Evolutionary conservation across 2,888 invertebrate species (phyloP).

Genomic region (Eulithis testata): DNA sequence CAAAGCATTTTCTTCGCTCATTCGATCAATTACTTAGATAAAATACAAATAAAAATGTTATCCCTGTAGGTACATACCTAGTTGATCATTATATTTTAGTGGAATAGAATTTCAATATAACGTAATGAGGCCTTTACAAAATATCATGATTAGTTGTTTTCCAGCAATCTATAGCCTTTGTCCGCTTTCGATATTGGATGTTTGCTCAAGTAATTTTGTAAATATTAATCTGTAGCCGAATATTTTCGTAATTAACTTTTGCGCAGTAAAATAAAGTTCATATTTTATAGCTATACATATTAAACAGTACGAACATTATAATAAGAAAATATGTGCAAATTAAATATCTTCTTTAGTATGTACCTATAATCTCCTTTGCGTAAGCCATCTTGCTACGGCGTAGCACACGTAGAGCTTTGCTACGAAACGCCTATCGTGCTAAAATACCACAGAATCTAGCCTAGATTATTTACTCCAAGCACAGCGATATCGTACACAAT

Average conservation of each 20-base stretch:
- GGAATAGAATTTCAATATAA: not conserved
- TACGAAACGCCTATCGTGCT: constrained; percentile 4
- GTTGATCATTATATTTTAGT: no score
- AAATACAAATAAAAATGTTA: no score
- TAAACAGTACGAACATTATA: not conserved
- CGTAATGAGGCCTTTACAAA: constrained; percentile 4
- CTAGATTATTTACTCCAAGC: constrained; percentile 3
- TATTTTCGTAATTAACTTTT: constrained; percentile 5
- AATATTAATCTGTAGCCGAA: not conserved
- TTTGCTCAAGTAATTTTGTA: constrained; percentile 11
- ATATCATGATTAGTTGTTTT: constrained; percentile 7
- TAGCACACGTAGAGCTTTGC: constrained; percentile 15
- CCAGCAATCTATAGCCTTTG: constrained; percentile 8
- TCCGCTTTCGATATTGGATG: not conserved
- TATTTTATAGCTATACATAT: not conserved
- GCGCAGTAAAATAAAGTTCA: not conserved
- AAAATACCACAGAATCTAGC: constrained; percentile 9
- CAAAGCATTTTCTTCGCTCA: no score
- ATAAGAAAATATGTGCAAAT: constrained; percentile 5
- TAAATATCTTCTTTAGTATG: not conserved
- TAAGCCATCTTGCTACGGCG: constrained; percentile 15
- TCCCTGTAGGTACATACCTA: no score
- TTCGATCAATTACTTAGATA: no score
- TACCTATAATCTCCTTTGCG: not conserved
- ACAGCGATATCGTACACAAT: no score